Percentiles rank a stretch among this genome's conserved stretches.
Evolutionary conservation across 1,140 invertebrate genomes (phyloP).

Genomic region (Pseudomyrmex dendroicus): DNA sequence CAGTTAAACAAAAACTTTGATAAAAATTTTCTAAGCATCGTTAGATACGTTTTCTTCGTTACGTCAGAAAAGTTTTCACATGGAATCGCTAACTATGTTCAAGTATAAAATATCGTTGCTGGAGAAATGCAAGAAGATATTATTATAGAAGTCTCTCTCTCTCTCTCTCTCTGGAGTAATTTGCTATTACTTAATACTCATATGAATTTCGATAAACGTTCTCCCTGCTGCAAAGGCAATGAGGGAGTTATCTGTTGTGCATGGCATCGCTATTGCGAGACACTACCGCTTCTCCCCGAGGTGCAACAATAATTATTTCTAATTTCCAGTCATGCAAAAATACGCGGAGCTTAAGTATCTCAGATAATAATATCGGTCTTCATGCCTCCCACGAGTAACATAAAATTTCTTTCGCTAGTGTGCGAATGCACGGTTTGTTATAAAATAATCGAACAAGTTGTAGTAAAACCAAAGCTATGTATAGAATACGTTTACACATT

Average conservation of each 20-base stretch:
- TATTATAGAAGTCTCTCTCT: background rate
- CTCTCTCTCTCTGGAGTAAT: slow-evolving; percentile 23
- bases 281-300: slow-evolving; percentile 61
- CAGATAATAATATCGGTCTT: slow-evolving; percentile 75
- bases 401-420: slow-evolving; percentile 67
- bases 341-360: slow-evolving; percentile 75
- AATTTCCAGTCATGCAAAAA: slow-evolving; percentile 80
- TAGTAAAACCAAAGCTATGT: background rate
- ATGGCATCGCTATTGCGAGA: slow-evolving; percentile 21
- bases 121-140: too few relatives aligned
- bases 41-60: background rate
- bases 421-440: slow-evolving; percentile 7
- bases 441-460: slow-evolving; percentile 50
- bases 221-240: slow-evolving; percentile 3
- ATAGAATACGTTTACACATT: background rate
- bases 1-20: too few relatives aligned
- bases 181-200: slow-evolving; percentile 41
- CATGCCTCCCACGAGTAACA: slow-evolving; percentile 65
- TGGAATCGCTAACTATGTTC: slow-evolving; percentile 20
- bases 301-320: slow-evolving; percentile 79
- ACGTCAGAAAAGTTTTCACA: background rate
- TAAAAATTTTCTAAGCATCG: background rate
- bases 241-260: slow-evolving; percentile 23
- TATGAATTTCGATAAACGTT: slow-evolving; percentile 50
- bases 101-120: background rate